Percentiles rank a stretch among this genome's conserved stretches.
These are phyloP conservation scores for Altica lythri DNA, from an alignment of 2,888 invertebrate species.

Conservation along the genomic window DNA sequence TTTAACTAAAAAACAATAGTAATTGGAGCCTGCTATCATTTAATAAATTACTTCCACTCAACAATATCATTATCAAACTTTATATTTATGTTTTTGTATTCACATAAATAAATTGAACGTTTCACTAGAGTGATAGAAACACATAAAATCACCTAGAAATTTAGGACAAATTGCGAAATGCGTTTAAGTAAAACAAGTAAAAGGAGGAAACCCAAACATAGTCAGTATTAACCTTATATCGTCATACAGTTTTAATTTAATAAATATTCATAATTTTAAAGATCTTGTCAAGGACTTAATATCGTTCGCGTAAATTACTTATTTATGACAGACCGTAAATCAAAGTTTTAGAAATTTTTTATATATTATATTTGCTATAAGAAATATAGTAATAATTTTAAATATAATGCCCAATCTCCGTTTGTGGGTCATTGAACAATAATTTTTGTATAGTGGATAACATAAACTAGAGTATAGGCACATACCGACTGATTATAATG, in stretches of 20 bases:
- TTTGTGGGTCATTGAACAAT: too few species aligned
- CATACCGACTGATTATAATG: too few species aligned
- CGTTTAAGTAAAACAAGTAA: conserved; percentile 5
- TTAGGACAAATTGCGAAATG: conserved; percentile 8
- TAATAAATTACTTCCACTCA: conserved; percentile 1
- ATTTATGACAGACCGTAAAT: too few species aligned
- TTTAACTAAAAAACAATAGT: neutral
- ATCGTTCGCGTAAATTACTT: neutral
- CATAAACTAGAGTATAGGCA: too few species aligned
- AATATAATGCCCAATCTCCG: too few species aligned
- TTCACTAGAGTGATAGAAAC: conserved; percentile 5
- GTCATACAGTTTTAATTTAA: neutral
- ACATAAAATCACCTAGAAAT: conserved; percentile 9
- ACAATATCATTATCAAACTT: conserved; percentile 3
- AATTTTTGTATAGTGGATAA: too few species aligned
- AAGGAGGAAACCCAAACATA: conserved; percentile 11
- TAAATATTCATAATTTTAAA: conserved; percentile 3
- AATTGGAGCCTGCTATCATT: neutral
- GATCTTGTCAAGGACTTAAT: conserved; percentile 5
- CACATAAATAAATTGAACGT: conserved; percentile 6
- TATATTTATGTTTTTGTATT: too few species aligned
- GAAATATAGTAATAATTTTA: too few species aligned
- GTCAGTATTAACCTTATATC: too few species aligned
- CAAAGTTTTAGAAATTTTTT: too few species aligned
- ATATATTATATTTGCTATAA: too few species aligned